Base-by-base conservation (phyloP, 53 echinoderm and acorn worm genomes). In the Echinarachnius parma region DNA sequence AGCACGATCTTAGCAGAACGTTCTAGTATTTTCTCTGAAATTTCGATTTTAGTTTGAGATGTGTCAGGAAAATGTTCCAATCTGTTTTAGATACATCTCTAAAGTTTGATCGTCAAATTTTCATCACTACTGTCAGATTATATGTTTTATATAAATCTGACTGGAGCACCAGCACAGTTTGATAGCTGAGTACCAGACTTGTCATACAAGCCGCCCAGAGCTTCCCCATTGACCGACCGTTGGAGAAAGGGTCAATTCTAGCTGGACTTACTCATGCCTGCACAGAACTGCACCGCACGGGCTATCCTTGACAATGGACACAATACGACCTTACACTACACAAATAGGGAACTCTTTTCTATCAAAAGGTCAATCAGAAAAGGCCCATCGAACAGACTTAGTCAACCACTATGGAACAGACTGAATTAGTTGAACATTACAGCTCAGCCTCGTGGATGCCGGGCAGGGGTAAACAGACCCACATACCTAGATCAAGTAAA, bases 191-290 rank as follows among this genome's bases (percentile, higher is more conserved):
- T 26, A 57, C 57, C 18, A 9, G 57, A 24, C 28, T 57, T 9
- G 9, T 23, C 28, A 23, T 8, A 4, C 10, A 24, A 23, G 25
- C 57, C 28, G 4, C 57, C 57, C 57, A 57, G 57, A 57, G 57
- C 28, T 57, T 4, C 3, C 57, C 57, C 28, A 24, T 4, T 18
- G 28, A 57, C 9, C 7, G 1, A 24, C 28, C 57, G 9, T 57
- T 24, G 25, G 9, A 26, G 24, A 24, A 26, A 21, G 28, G 25
- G 25, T 9, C 5, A 21, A 26, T 61, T 26, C 37, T 26, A 9
- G 61, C 61, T 61, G 61, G 61, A 61, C n/a, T 57, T 32, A 61
- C 61, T 35, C 36, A 61, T 61, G 61, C 61, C 32, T 28, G 31
- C 32, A n/a, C 9, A 10, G 22, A 16, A 35, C 30, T 19, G 5